These are phyloP conservation scores for Littorina saxatilis DNA, from an alignment of 1,140 invertebrate species.

Conservation along the genomic window DNA sequence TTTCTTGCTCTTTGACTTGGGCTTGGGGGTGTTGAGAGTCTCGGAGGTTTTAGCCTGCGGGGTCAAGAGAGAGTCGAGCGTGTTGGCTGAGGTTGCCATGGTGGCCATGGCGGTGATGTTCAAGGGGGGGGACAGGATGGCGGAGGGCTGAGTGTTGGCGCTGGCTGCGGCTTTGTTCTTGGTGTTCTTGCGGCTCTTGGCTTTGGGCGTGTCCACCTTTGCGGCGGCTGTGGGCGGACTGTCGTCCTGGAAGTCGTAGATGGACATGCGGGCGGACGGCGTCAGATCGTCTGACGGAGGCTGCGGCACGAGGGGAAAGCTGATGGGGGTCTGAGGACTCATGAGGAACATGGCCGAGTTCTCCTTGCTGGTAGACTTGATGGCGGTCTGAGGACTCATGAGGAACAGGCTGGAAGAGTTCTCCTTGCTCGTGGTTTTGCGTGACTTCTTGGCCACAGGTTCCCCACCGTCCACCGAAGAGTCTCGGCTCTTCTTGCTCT, in stretches of 20 bases:
- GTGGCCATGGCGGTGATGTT: neutral
- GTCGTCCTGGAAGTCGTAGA: conserved; percentile 67
- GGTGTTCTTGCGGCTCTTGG: conserved; percentile 25
- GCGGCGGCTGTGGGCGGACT: conserved; percentile 33
- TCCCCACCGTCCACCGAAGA: neutral
- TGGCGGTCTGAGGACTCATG: neutral
- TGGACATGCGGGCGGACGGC: conserved; percentile 49
- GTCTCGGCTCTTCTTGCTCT: conserved; percentile 11
- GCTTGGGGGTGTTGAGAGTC: conserved; percentile 30
- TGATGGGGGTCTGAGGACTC: neutral
- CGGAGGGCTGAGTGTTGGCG: neutral
- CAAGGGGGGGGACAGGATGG: neutral
- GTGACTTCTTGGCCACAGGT: neutral
- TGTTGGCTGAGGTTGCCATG: neutral
- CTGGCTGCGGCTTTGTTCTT: conserved; percentile 18
- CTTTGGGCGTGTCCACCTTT: conserved; percentile 8
- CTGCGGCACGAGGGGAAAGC: conserved; percentile 22
- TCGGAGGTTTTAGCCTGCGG: neutral
- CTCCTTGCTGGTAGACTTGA: neutral
- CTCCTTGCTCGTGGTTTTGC: neutral
- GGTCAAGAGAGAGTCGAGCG: neutral
- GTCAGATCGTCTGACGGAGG: conserved; percentile 9
- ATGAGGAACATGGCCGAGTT: conserved; percentile 5
- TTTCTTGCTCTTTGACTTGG: conserved; percentile 46
- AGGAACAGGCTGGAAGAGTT: neutral